Evolutionary conservation across 2,113 vertebrate species (phyloP), one percentile per base, ranked within the genome.

Genomic region (Alouatta palliata): DNA sequence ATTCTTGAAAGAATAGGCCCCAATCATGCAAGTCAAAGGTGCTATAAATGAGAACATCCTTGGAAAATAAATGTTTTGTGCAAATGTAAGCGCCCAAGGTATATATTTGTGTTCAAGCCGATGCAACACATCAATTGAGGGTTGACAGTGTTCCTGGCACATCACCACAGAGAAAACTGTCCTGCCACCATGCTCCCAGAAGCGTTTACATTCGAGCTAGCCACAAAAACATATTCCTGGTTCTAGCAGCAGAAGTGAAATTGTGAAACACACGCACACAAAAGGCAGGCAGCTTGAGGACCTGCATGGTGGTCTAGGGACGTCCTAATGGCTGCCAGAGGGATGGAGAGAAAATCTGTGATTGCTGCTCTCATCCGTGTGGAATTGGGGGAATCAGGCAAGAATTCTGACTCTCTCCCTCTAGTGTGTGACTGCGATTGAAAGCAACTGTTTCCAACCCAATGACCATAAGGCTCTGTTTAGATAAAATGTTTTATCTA

Each of bases 361-460:
- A 19, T 14, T 68, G 27, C 85, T 66, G 32, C 49, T 87, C 4
- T 56, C 37, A 27, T 61, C 21, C 43, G 14, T 37, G 2, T 16
- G 19, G 35, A 45, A 64, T 5, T 8, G 9, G 21, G 11, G 1
- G 2, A n/a, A 23, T 6, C 11, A 1, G 11, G 1, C 17, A 64
- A 73, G 23, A 21, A 11, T 52, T 70, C n/a, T 70, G 49, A 30
- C n/a, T 58, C 47, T 45, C 30, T 71, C 37, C 23, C 37, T 64
- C 66, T 43, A 76, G 0, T 9, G 17, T n/a, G 43, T 3, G 54
- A 92, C 35, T 19, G 3, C 32, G 73, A 75, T 76, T 92, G 43
- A 45, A 88, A 94, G 68, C 43, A 87, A 37, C 52, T 30, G 25
- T 66, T 40, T 66, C 76, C 40, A 94, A 61, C 12, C 30, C n/a